Conservation (phyloP, 2,113 vertebrate genomes). For the Polypterus bichir region DNA sequence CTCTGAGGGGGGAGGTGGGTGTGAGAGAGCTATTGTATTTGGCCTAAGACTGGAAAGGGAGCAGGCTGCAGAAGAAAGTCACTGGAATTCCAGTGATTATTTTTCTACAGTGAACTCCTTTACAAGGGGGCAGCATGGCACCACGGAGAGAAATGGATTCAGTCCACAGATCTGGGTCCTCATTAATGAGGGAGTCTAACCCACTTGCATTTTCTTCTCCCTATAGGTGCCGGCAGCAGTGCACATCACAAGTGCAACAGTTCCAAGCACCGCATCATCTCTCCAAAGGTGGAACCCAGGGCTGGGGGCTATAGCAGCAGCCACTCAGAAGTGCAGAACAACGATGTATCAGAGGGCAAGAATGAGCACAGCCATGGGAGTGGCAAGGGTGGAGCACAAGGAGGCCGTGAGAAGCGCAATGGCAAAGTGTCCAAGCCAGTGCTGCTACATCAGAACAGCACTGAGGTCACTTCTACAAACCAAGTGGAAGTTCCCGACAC, state of each 20-base stretch:
- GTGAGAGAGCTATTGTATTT: slow-evolving; percentile 1
- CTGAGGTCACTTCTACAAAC: slow-evolving; percentile 94
- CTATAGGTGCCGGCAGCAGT: slow-evolving; percentile 87
- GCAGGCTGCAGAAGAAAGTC: slow-evolving; percentile 11
- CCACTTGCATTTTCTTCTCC: slow-evolving; percentile 20
- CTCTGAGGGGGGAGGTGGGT: not conserved
- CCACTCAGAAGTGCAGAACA: slow-evolving; percentile 94
- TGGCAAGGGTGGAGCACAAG: slow-evolving; percentile 34
- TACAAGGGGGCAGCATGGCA: not conserved
- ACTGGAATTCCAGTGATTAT: not conserved
- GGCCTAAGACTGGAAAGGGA: not conserved
- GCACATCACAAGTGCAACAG: slow-evolving; percentile 99
- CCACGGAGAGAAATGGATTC: not conserved
- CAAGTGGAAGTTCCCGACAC: slow-evolving; percentile 97
- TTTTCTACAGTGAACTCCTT: not conserved
- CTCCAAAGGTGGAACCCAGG: slow-evolving; percentile 90
- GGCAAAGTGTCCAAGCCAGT: slow-evolving; percentile 90
- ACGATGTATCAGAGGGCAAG: slow-evolving; percentile 93
- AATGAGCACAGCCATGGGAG: slow-evolving; percentile 77
- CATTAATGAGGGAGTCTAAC: too few relatives aligned
- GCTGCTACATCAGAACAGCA: slow-evolving; percentile 92
- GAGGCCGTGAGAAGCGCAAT: slow-evolving; percentile 83
- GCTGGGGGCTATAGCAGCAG: slow-evolving; percentile 57
- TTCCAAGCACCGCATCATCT: slow-evolving; percentile 98
- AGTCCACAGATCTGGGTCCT: too few relatives aligned